Evolutionary conservation across 2,797 vertebrate species (phyloP), one percentile per base, ranked within the genome.

Genomic region (Trematomus bernacchii): DNA sequence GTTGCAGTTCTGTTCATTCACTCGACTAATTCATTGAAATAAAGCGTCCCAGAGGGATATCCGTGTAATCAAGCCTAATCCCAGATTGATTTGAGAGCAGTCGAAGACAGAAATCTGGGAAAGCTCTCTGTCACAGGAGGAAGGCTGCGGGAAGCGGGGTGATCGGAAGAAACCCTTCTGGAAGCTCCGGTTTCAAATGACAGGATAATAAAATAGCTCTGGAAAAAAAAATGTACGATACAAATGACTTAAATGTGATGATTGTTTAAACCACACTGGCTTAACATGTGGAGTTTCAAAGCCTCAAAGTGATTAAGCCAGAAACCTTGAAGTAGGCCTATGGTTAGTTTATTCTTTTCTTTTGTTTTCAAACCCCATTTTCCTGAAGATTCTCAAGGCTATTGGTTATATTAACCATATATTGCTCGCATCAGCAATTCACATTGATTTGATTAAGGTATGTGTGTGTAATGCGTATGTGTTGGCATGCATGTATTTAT

Each of bases 11-110:
- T 92, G 90, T 93, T 93, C 92, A 86, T 91, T 94, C 93, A 89
- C 87, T 94, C 85, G 73, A 85, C 92, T 94, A 91, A 94, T 94
- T 95, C 91, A 90, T 93, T 94, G 93, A 92, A 95, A 94, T 95
- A 93, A 94, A 93, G 86, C 74, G 63, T 93, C 91, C 90, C 92
- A 69, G 54, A 90, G 90, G 91, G 90, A 66, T 61, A 60, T 30
- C 75, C 89, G 1, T 91, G 91, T 91, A 93, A 93, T 93, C 83
- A 87, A 85, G 81, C 76, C 90, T 91, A 89, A 91, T 91, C 91
- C 89, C 65, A 55, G 86, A 92, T 91, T 89, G 91, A 92, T 93
- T 84, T 44, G 85, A 80, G 88, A 87, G 79, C 66, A 77, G 84
- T 79, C 14, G 37, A 81, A 87, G 83, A 82, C 73, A n/a, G 83